Evolutionary conservation across 2,113 vertebrate genomes (phyloP).

Genomic region (Numida meleagris): DNA sequence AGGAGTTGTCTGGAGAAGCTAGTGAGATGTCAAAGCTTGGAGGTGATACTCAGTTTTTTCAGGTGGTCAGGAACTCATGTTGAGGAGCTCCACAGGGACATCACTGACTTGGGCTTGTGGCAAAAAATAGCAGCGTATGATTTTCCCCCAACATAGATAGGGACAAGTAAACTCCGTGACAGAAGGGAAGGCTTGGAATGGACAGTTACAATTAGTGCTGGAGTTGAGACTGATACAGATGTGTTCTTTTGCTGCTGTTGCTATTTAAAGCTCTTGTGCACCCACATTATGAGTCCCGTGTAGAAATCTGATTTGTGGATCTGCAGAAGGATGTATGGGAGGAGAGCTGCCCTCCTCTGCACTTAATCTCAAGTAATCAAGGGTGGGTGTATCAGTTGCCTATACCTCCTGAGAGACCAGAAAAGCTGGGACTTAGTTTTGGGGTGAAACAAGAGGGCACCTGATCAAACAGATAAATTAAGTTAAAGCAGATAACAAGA

Average conservation of each 20-base stretch:
- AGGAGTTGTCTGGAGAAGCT: neutral
- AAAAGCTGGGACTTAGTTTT: neutral
- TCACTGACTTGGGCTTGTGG: fast-evolving
- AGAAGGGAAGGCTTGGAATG: neutral
- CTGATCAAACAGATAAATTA: neutral
- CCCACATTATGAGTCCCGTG: fast-evolving
- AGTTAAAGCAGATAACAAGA: neutral
- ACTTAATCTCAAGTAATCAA: too few relatives aligned
- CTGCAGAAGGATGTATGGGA: neutral
- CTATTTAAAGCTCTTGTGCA: neutral
- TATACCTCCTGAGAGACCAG: neutral
- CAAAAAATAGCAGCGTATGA: neutral
- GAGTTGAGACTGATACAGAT: neutral
- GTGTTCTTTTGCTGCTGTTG: neutral
- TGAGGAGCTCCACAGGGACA: neutral
- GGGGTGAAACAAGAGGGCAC: neutral
- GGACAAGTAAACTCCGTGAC: neutral
- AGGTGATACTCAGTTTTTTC: neutral
- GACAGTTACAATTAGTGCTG: neutral
- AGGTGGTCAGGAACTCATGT: neutral
- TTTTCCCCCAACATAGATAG: neutral
- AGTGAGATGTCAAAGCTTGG: neutral
- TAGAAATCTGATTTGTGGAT: neutral
- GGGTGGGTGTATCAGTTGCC: neutral
- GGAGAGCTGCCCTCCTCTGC: neutral